These are phyloP conservation scores for Pangasius mekongensis DNA, from an alignment of 2,797 vertebrate genomes.

Conservation along the genomic window DNA sequence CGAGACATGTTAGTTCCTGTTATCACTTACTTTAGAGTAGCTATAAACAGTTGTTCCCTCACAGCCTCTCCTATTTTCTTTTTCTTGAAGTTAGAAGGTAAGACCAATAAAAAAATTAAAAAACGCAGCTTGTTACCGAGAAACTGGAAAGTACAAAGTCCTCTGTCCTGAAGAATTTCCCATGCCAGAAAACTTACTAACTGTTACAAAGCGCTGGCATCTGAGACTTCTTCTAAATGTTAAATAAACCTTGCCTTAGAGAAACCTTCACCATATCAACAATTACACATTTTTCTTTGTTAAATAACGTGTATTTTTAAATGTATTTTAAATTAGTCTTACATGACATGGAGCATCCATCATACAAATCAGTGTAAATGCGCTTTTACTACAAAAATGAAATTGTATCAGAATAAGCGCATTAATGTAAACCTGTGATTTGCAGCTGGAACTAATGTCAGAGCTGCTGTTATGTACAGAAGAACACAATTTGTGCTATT, in stretches of 20 bases:
- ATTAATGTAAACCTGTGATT: not conserved
- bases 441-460: not conserved
- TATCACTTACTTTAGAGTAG: not conserved
- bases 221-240: not conserved
- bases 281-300: not conserved
- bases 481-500: not conserved
- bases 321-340: not conserved
- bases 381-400: not conserved
- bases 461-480: not conserved
- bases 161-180: not conserved
- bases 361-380: not conserved
- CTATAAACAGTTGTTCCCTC: not conserved
- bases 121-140: not conserved
- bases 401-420: not conserved
- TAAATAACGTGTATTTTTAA: not conserved
- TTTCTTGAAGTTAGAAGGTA: not conserved
- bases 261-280: not conserved
- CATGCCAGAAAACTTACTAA: not conserved
- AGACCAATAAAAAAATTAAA: not conserved
- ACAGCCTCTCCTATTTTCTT: not conserved
- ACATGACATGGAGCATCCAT: not conserved
- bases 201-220: not conserved
- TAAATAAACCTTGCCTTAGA: not conserved
- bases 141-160: not conserved
- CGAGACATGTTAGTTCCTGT: not conserved